Base-by-base conservation (phyloP, 2,888 invertebrate species). In the Leptopterna dolabrata region DNA sequence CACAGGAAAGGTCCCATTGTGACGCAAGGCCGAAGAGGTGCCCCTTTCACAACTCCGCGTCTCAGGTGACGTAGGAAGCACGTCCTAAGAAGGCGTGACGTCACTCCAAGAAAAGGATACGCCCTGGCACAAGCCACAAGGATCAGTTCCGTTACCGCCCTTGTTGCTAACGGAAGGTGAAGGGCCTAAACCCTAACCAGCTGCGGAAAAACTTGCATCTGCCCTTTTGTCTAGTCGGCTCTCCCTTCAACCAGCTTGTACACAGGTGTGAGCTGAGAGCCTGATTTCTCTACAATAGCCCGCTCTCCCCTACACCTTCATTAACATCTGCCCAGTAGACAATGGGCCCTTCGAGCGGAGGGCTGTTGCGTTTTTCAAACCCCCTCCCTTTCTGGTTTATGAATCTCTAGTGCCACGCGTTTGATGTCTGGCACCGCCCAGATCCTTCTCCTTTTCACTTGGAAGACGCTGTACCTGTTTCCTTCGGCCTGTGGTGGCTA, bases 211-310 rank as follows among this genome's bases (percentile, higher is more conserved):
- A 63, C 82, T 82, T 63, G 36, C 82, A 82, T 82, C 82, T 82
- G 82, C 82, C 82, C 82, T 63, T 82, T 82, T 82, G 82, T 82
- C 82, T 82, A 78, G 43, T 24, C 45, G 24, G 43, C 45, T 45
- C 45, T 45, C 78, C 78, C 29, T 43, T 76, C 78, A 2, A 76
- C 76, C 76, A 78, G 78, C 78, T 78, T 78, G 78, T 78, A 78
- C 78, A 82, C 82, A 82, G 82, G 82, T 51, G 82, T 63, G 55
- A 36, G 47, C 29, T 36, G 36, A 63, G 82, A 51, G 82, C 82
- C 82, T 82, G 82, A 82, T 82, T 82, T 82, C 63, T 63, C 82
- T 63, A 82, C 82, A 82, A 82, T 82, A 82, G 82, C 51, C 51
- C 47, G 45, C 41, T 51, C 82, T 82, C 29, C 51, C 45, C 41